Conservation (phyloP, 2,113 vertebrate genomes). For the Lethenteron reissneri region DNA sequence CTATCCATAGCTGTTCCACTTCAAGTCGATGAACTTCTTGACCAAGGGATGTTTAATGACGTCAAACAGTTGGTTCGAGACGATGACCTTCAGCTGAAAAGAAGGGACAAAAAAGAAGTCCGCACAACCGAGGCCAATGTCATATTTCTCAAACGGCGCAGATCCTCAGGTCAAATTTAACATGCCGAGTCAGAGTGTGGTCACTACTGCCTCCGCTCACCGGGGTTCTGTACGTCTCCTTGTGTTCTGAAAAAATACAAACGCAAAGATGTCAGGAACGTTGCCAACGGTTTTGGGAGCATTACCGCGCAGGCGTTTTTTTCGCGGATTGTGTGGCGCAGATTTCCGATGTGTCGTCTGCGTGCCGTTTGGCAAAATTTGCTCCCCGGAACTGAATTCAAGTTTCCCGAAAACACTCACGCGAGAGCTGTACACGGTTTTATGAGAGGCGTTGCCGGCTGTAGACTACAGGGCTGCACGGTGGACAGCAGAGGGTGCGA, state of each 20-base stretch:
- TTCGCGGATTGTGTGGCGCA: too few species aligned
- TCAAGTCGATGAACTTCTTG: slow-evolving; percentile 8
- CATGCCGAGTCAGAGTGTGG: background rate
- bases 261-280: too few species aligned
- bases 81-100: slow-evolving; percentile 8
- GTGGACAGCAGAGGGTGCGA: too few species aligned
- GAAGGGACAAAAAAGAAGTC: background rate
- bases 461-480: too few species aligned
- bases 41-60: slow-evolving; percentile 6
- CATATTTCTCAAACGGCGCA: background rate
- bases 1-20: slow-evolving; percentile 9
- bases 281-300: too few species aligned
- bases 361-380: too few species aligned
- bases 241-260: background rate
- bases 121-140: background rate
- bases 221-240: background rate
- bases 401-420: too few species aligned
- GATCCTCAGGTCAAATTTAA: background rate
- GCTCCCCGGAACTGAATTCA: too few species aligned
- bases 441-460: too few species aligned
- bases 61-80: background rate
- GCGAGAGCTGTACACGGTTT: too few species aligned
- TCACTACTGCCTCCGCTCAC: background rate
- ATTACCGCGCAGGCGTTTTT: too few species aligned
- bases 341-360: too few species aligned